Evolutionary conservation across 2,888 invertebrate genomes (phyloP).

Genomic region (Apodemia mormo): DNA sequence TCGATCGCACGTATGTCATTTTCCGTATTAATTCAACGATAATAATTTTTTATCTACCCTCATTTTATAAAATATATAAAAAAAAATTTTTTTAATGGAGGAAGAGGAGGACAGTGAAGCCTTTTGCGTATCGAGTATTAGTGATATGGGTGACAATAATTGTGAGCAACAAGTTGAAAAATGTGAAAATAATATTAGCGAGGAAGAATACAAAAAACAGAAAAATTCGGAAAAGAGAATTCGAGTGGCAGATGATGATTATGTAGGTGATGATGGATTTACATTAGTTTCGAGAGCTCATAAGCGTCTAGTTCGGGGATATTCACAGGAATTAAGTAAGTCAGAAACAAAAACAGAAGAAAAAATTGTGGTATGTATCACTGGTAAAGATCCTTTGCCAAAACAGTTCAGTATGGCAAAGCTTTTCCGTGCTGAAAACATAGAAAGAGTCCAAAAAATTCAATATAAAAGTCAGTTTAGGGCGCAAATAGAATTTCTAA

Average conservation of each 20-base stretch:
- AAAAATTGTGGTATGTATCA: too few species aligned
- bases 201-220: neutral
- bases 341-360: too few species aligned
- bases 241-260: neutral
- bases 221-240: neutral
- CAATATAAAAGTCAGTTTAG: slow-evolving; percentile 34
- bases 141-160: neutral
- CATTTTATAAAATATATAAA: too few species aligned
- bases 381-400: slow-evolving; percentile 23
- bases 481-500: slow-evolving; percentile 28
- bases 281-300: neutral
- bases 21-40: too few species aligned
- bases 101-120: neutral
- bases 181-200: neutral
- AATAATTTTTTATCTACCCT: too few species aligned
- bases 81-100: neutral
- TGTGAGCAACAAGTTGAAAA: neutral
- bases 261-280: neutral
- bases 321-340: neutral
- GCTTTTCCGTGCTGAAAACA: slow-evolving; percentile 33
- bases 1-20: too few species aligned
- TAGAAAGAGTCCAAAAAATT: slow-evolving; percentile 30
- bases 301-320: neutral
- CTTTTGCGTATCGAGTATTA: neutral
- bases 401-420: slow-evolving; percentile 38